phyloP scores from a whole-genome alignment of 92 coral and sea anemone species.

The Zoanthus sansibaricus region DNA sequence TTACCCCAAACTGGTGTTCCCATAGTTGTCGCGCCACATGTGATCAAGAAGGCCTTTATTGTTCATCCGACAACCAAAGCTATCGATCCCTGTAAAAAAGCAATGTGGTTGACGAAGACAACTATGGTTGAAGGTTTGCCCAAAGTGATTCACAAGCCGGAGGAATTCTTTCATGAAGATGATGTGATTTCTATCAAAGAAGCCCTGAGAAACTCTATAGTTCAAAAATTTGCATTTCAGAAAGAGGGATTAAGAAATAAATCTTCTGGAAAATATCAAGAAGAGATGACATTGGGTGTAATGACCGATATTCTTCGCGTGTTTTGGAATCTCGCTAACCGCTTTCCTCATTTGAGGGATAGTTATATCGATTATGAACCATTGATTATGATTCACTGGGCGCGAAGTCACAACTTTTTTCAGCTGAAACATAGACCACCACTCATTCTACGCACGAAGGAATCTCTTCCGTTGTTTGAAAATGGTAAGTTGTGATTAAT shows the following conservation, averaged over 20 bases:
- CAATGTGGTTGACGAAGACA: conserved; percentile 95
- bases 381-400: conserved; percentile 91
- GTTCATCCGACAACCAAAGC: conserved; percentile 91
- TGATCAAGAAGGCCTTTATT: conserved; percentile 85
- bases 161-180: conserved; percentile 47
- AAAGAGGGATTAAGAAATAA: conserved; percentile 75
- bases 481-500: conserved; percentile 64
- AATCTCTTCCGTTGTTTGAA: conserved; percentile 68
- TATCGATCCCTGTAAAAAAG: conserved; percentile 74
- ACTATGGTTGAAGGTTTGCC: conserved; percentile 79
- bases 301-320: conserved; percentile 80
- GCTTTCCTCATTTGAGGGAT: conserved; percentile 66
- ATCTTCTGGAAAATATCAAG: conserved; percentile 68
- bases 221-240: conserved; percentile 82
- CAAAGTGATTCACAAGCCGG: conserved; percentile 17
- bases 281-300: conserved; percentile 71
- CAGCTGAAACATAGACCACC: conserved; percentile 78
- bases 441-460: conserved; percentile 70
- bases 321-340: conserved; percentile 74
- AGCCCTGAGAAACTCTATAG: conserved; percentile 63
- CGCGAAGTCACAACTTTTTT: conserved; percentile 87
- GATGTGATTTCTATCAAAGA: conserved; percentile 57
- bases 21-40: conserved; percentile 86
- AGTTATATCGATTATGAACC: conserved; percentile 86
- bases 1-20: conserved; percentile 93